Base-by-base conservation (phyloP, 2,113 vertebrate species). In the Triplophysa dalaica region DNA sequence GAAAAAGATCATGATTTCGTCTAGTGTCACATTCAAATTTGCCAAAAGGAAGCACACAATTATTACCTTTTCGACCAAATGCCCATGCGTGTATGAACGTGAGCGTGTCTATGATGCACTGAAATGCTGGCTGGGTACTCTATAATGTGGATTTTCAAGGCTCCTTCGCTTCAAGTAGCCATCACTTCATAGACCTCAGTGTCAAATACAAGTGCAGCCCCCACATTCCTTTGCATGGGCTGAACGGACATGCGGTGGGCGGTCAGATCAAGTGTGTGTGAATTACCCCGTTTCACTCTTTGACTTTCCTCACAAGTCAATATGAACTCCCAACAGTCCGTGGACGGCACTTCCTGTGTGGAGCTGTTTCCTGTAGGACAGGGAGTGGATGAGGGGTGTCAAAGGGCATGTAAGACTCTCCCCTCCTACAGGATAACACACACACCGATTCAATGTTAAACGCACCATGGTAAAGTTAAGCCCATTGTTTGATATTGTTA, bases 281-380 rank as follows among this genome's bases (percentile, higher is more conserved):
- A 86, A 88, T 70, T 83, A 68, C 80, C 83, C 85, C 60, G 38
- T 88, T 88, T 85, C 78, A 86, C 82, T 70, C 75, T 0, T 69
- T 70, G 50, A 19, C 79, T 86, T 87, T 83, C 7, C 77, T 80
- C 75, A 73, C 75, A 45, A 5, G 76, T 77, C 43, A 60, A 58
- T 86, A 77, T 74, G 88, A 86, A 89, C 80, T 24, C 70, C 48
- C 78, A 81, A 85, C 86, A 82, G 86, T 89, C 85, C 85, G 84
- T 85, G 65, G 64, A 65, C 74, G 24, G 67, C 80, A 81, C 88
- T 90, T 89, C 90, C 89, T 86, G 86, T 79, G 66, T 69, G 64
- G 65, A 85, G 65, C 78, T 61, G 80, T 79, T 65, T 91, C 89
- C 90, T 83, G 85, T 86, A 77, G 78, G 82, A 77, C 83, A 86